Base-by-base conservation (phyloP, 1,140 invertebrate species). In the Druon quercuslanigerum region DNA sequence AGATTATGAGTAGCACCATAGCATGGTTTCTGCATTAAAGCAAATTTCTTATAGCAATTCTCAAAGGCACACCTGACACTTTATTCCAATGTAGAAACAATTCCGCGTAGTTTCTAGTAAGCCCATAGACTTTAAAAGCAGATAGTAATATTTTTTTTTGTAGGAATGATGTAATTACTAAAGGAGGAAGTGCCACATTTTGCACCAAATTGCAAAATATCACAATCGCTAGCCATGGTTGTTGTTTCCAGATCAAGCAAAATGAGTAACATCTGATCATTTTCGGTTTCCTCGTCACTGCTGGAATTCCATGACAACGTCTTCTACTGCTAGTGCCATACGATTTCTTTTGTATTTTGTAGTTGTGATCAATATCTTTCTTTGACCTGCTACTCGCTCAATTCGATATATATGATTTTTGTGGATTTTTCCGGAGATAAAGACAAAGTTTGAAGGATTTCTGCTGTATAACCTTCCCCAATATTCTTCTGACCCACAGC, bases 1-100 rank as follows among this genome's bases (percentile, higher is more conserved):
- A 78, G 75, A 77, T 84, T 82, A 52, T 83, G 80, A 17, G 74
- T 50, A 17, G 74, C 74, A n/a, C 82, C 71, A 51, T 17, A 74
- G 46, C 74, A 76, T 78, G 71, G 77, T 74, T 78, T 56, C 2
- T 81, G 50, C 51, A 83, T 20, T 57, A 1, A 16, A 73, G 50
- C 4, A 82, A 72, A 40, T 25, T 25, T 25, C 20, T 3, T 3
- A 25, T 25, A 25, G 20, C 20, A 25, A 25, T 25, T 25, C 20
- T 25, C 20, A 25, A 25, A 25, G 20, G 3, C 20, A 25, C 3
- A 25, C 1, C 20, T 25, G 20, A 25, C 20, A 25, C 20, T 25
- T 25, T 25, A 25, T 25, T 25, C 20, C 1, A 1, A 25, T 25
- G 20, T 25, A 25, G 20, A 3, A 25, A 25, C 20, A 25, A 25